Base-by-base conservation (phyloP, 2,797 vertebrate genomes). In the Diglossa cyanea region DNA sequence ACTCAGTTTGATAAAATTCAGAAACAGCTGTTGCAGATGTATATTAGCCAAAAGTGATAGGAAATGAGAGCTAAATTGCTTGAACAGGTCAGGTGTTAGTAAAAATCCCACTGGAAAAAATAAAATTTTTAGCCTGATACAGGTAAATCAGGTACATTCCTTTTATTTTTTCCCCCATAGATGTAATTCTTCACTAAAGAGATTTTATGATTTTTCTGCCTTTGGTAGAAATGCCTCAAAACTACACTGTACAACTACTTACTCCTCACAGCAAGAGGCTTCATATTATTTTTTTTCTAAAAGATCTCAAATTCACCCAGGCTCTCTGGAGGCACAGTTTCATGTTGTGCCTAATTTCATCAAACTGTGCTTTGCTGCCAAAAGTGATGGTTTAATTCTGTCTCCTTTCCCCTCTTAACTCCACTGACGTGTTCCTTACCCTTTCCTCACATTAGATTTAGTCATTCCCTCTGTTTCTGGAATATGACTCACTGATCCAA, bases 291-390 rank as follows among this genome's bases (percentile, higher is more conserved):
- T 89, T 77, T 87, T 82, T 83, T 19, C 71, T 85, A 20, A 87
- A 91, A 63, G 16, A 55, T 26, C 53, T 73, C 44, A 33, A 89
- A 78, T 79, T 89, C 50, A 63, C 48, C 55, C 63, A 63, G 53
- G 67, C 67, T 85, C 67, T 93, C 95, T 67, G 57, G 50, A 94
- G 84, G 44, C 74, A 82, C 28, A 39, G 57, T 37, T 82, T 94
- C 91, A 60, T 4, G 60, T 71, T 87, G 95, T 39, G 89, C 71
- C 91, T 91, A 63, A 95, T 94, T 95, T 89, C 89, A 94, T 60
- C 81, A 79, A 87, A 66, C 60, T 26, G 57, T 24, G n/a, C 18
- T 0, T 45, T 2, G 2, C 86, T 87, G 94, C 63, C 75, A 85
- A 58, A 92, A 94, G 42, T 53, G 71, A 87, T 57, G 81, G 71